phyloP scores from a whole-genome alignment of 2,888 invertebrate species.

The Troides aeacus region DNA sequence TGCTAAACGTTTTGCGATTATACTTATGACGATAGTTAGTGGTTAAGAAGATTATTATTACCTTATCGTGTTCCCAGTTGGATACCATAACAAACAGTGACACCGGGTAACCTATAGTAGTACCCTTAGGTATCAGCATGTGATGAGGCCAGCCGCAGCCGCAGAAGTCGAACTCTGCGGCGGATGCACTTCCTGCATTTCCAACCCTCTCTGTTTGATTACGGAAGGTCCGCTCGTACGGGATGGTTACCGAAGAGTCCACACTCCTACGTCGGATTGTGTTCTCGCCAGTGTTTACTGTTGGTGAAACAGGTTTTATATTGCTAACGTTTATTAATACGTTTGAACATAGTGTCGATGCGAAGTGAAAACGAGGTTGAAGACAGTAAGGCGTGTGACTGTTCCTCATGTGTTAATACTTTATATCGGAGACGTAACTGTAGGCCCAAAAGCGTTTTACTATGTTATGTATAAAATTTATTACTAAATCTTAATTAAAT shows the following conservation, averaged over 20 bases:
- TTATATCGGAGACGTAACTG: too few species aligned
- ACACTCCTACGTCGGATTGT: conserved; percentile 83
- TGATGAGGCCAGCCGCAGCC: conserved; percentile 93
- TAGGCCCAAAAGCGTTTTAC: too few species aligned
- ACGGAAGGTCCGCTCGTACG: conserved; percentile 89
- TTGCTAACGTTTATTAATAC: too few species aligned
- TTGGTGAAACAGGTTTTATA: background rate
- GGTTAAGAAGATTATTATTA: conserved; percentile 45
- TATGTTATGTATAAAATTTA: too few species aligned
- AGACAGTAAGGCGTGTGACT: too few species aligned
- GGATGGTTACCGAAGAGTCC: conserved; percentile 89
- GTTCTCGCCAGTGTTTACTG: conserved; percentile 84
- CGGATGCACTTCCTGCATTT: conserved; percentile 64
- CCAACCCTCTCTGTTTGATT: conserved; percentile 82
- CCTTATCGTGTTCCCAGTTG: conserved; percentile 83
- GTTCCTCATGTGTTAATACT: too few species aligned
- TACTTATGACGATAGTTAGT: background rate
- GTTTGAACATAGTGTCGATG: too few species aligned
- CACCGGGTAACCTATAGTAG: conserved; percentile 80
- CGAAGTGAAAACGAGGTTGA: too few species aligned
- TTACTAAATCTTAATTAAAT: too few species aligned
- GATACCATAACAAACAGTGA: conserved; percentile 89
- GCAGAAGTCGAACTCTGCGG: conserved; percentile 86
- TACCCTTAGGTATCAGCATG: conserved; percentile 87
- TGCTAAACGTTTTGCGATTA: too few species aligned